Base-by-base conservation (phyloP, 2,113 vertebrate species). In the Trochalopteron elliotii region DNA sequence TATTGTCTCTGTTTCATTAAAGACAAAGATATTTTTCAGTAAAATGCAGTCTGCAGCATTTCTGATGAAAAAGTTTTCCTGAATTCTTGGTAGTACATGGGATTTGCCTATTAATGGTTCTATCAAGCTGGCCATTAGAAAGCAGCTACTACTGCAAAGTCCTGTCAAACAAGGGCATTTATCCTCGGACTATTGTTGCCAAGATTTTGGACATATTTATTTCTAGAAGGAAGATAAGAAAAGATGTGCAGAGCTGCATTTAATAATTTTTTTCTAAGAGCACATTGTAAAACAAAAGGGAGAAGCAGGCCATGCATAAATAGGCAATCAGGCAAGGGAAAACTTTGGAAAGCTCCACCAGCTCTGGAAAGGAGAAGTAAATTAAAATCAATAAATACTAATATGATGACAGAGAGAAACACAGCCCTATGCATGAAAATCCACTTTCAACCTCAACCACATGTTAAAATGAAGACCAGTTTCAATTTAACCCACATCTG, bases 121-220 rank as follows among this genome's bases (percentile, higher is more conserved):
- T 63, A 40, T 60, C 15, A 39, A 79, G 27, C 23, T 23, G 8
- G 20, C 71, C 44, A 56, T 78, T 90, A 87, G 42, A 39, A 89
- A 35, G 37, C 47, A 93, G 68, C 20, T 49, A 50, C 78, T 95
- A 13, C 68, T 89, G 71, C 57, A 72, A 60, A 76, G 71, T 44
- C 33, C 14, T 81, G 17, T 39, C 79, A 95, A 95, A 94, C 22
- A 85, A 87, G 27, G 17, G 67, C 30, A 94, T 89, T 92, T 94
- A 69, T 83, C 25, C 56, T 67, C 81, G 74, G 35, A 59, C 9
- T 90, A 56, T 40, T 76, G 31, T 8, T 84, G 23, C 30, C 90
- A 89, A 85, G 45, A 1, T 52, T 94, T 92, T 89, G 75, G 57
- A 93, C 44, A 79, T 53, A 87, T 49, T 72, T 69, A 30, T 33